phyloP scores from a whole-genome alignment of 2,113 vertebrate genomes.

The Hippocampus abdominalis region DNA sequence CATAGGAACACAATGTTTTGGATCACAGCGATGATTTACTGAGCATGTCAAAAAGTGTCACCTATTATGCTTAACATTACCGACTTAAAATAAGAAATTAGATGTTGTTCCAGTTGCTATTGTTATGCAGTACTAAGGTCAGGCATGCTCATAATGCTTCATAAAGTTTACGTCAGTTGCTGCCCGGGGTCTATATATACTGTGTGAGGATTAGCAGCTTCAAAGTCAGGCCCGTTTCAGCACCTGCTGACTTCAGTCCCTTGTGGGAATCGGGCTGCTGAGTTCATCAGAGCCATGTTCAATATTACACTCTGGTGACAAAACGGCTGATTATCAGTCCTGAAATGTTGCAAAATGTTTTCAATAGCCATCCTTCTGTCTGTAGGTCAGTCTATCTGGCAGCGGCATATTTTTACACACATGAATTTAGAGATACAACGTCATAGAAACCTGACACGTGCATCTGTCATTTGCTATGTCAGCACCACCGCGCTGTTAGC shows the following conservation, averaged over 20 bases:
- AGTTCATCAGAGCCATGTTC: not conserved
- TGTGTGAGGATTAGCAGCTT: slow-evolving; percentile 64
- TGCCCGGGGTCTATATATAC: slow-evolving; percentile 65
- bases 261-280: slow-evolving; percentile 17
- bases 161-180: slow-evolving; percentile 35
- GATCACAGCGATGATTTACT: not conserved
- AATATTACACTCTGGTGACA: not conserved
- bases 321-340: not conserved
- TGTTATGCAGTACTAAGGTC: slow-evolving; percentile 11
- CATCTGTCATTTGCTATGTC: not conserved
- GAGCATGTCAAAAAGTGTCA: not conserved
- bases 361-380: slow-evolving; percentile 12
- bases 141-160: slow-evolving; percentile 42
- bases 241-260: slow-evolving; percentile 68
- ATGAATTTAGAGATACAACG: not conserved
- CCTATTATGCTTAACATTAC: not conserved
- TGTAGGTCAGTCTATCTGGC: not conserved
- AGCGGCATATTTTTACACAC: slow-evolving; percentile 10
- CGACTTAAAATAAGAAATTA: not conserved
- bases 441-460: slow-evolving; percentile 7
- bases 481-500: not conserved
- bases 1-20: too few species aligned
- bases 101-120: not conserved
- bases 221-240: slow-evolving; percentile 45
- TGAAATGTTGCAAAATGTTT: not conserved